Evolutionary conservation across 2,797 vertebrate genomes (phyloP).

Genomic region (Chelon labrosus): DNA sequence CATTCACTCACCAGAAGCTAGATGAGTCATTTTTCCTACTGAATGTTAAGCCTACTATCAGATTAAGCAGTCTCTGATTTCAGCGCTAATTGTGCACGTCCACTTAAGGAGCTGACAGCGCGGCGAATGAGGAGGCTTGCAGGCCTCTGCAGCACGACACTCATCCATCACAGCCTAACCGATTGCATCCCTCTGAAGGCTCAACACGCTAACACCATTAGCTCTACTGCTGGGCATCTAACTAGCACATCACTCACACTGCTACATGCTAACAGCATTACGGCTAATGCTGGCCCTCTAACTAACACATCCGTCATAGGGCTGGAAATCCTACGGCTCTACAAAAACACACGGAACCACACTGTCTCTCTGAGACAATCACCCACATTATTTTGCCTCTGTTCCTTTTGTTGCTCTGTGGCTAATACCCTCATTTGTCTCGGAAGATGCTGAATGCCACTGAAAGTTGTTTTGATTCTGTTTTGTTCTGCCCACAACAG

Average conservation of each 20-base stretch:
- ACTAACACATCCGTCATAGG: constrained; percentile 83
- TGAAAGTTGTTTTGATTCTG: constrained; percentile 69
- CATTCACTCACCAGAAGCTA: constrained; percentile 77
- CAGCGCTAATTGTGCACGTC: constrained; percentile 89
- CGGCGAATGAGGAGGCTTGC: constrained; percentile 85
- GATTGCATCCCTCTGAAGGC: constrained; percentile 90
- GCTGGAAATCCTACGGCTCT: constrained; percentile 75
- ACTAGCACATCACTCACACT: constrained; percentile 84
- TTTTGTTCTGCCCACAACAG: constrained; percentile 61
- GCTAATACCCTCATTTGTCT: constrained; percentile 78
- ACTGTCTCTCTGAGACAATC: constrained; percentile 67
- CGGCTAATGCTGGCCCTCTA: constrained; percentile 83
- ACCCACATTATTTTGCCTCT: constrained; percentile 66
- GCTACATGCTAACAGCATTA: constrained; percentile 86
- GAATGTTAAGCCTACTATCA: constrained; percentile 88
- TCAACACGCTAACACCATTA: constrained; percentile 86
- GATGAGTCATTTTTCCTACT: constrained; percentile 81
- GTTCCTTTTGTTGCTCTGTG: constrained; percentile 67
- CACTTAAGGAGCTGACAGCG: constrained; percentile 95
- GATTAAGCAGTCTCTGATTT: constrained; percentile 93
- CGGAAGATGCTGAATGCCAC: constrained; percentile 63
- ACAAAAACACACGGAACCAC: constrained; percentile 49
- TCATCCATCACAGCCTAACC: constrained; percentile 94
- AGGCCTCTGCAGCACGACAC: constrained; percentile 83
- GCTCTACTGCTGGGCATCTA: constrained; percentile 85